phyloP scores from a whole-genome alignment of 2,113 vertebrate genomes.

The Alaudala cheleensis region DNA sequence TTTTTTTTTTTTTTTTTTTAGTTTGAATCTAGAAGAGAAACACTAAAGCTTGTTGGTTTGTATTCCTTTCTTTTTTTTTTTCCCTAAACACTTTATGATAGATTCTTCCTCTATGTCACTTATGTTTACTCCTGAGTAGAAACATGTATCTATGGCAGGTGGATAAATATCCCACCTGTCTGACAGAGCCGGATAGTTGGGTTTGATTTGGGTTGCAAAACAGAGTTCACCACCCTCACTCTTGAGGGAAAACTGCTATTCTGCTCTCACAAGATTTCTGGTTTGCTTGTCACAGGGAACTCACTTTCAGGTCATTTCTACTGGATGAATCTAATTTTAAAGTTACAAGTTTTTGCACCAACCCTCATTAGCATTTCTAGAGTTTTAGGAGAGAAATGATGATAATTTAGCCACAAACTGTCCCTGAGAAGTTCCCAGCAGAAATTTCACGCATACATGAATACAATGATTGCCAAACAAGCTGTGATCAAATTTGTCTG shows the following conservation, averaged over 20 bases:
- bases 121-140: not conserved
- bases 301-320: not conserved
- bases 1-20: not conserved
- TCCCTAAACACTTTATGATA: not conserved
- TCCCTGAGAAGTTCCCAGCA: not conserved
- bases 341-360: not conserved
- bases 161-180: not conserved
- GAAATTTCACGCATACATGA: not conserved
- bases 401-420: not conserved
- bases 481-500: not conserved
- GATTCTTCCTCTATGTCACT: not conserved
- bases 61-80: not conserved
- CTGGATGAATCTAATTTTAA: not conserved
- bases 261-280: not conserved
- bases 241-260: not conserved
- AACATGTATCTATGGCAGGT: not conserved
- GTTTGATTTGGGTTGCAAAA: not conserved
- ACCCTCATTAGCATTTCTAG: not conserved
- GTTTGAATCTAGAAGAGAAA: not conserved
- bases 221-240: not conserved
- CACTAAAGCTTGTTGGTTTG: not conserved
- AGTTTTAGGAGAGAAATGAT: not conserved
- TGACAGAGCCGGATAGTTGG: not conserved
- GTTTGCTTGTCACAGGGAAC: not conserved
- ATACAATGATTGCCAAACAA: slow-evolving; percentile 30